These are phyloP conservation scores for Dolichoris vasculosae DNA, from an alignment of 1,140 invertebrate species.

Conservation along the genomic window DNA sequence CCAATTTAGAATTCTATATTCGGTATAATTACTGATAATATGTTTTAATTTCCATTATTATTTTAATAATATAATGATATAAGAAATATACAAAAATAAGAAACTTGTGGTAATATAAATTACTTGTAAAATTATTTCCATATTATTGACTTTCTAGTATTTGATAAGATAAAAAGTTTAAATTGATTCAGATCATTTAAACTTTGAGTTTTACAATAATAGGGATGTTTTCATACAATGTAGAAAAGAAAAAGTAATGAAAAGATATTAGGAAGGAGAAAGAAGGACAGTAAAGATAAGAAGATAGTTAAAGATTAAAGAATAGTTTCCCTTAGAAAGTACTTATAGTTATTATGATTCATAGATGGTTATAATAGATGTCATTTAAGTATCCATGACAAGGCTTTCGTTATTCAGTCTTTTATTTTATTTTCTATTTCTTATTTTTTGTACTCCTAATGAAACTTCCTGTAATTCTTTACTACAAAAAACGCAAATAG, in stretches of 20 bases:
- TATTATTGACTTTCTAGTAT: not conserved
- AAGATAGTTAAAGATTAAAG: not conserved
- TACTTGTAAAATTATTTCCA: not conserved
- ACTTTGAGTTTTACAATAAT: conserved; percentile 7
- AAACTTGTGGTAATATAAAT: too few relatives aligned
- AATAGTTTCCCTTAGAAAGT: conserved; percentile 33
- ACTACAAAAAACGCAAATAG: not conserved
- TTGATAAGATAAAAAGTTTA: conserved; percentile 3
- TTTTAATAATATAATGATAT: too few relatives aligned
- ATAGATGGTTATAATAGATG: conserved; percentile 13
- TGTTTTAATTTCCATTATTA: too few relatives aligned
- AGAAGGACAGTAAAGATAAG: not conserved
- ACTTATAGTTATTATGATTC: conserved; percentile 42
- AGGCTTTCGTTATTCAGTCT: not conserved
- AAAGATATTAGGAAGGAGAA: not conserved
- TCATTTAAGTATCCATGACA: conserved; percentile 34
- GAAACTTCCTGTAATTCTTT: not conserved
- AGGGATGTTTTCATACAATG: not conserved
- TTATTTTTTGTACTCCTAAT: not conserved
- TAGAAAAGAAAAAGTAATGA: not conserved
- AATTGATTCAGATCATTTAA: conserved; percentile 33
- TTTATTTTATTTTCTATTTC: conserved; percentile 1
- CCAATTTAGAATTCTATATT: too few relatives aligned
- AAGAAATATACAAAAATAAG: too few relatives aligned
- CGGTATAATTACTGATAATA: too few relatives aligned